Evolutionary conservation across 2,888 invertebrate species (phyloP), one percentile per base, ranked within the genome.

Genomic region (Plagodis dolabraria): DNA sequence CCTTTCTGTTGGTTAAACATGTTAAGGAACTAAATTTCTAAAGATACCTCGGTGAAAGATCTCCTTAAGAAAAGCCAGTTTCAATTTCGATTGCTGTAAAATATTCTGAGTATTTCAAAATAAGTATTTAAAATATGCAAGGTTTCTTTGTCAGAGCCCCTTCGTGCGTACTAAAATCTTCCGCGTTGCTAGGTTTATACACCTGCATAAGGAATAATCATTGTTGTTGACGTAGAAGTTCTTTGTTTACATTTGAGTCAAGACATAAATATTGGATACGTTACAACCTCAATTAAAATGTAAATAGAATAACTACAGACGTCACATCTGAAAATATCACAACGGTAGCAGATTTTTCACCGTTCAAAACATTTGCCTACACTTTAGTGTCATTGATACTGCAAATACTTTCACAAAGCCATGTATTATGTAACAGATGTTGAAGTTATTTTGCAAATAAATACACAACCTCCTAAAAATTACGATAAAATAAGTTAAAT

Each of bases 1-100:
- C 53, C 58, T 61, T 65, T 60, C 44, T 46, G 53, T 47, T 57
- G 61, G 51, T 55, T 55, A 62, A 55, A 57, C 44, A 35, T 2
- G 46, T 34, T 46, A 7, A 53, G 33, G 43, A 50, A 50, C 11
- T 12, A 11, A 45, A 9, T 33, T 22, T 22, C 22, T 22, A 22
- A 22, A 22, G 22, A 22, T 22, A 22, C 22, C 22, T 22, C 4
- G n/a, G 22, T 22, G 22, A 22, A 1, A 22, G 22, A 22, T 22
- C 22, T 2, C 22, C 4, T 2, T 22, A 22, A 22, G 22, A 22
- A 22, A 22, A 22, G 22, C 22, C 22, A 22, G 22, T 22, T 22
- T 22, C 22, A 1, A 22, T 22, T 22, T 22, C 1, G 22, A 22
- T 22, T 22, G 22, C 22, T 22, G 22, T 22, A 22, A 22, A 22